Evolutionary conservation across 2,888 invertebrate genomes (phyloP), one percentile per base, ranked within the genome.

Genomic region (Drosophila neoperkinsi): DNA sequence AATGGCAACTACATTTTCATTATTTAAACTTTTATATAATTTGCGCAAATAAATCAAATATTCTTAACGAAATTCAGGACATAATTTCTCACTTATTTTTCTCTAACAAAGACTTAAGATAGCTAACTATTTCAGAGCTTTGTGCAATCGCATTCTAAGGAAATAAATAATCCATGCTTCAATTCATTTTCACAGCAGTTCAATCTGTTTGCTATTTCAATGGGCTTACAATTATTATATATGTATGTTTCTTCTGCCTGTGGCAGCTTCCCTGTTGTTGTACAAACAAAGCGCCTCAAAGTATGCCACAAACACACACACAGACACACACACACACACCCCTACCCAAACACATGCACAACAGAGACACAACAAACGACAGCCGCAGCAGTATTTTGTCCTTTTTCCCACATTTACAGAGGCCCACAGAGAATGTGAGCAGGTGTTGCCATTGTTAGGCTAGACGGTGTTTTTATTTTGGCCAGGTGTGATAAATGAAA

Each of bases 401-500:
- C 74, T 41, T 51, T 59, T 38, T 5, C 36, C 52, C 57, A 61
- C 38, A 56, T 65, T 58, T 41, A 34, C 28, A 18, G 16, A 70
- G 59, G 13, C 49, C 46, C 25, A n/a, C 21, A 30, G 58, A 64
- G 56, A 61, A 59, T 59, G 58, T 65, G 62, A 28, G 36, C 76
- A 77, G 77, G 77, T 77, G 76, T 65, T 69, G 74, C 79, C 68
- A 64, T 79, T 79, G 69, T 79, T 55, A 5, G 56, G 49, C 53
- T 53, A 30, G 21, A 53, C 56, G 43, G 18, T 13, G 46, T 34
- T 60, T 61, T 33, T 38, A 33, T 71, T 59, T 72, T 61, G 63
- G 41, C 41, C 77, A 71, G 66, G 57, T 57, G 62, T 49, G 43
- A n/a, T 53, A 25, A 41, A 56, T 50, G 31, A 9, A 46, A 25